These are phyloP conservation scores for Onchidella celtica DNA, from an alignment of 2,888 invertebrate genomes.

Conservation along the genomic window DNA sequence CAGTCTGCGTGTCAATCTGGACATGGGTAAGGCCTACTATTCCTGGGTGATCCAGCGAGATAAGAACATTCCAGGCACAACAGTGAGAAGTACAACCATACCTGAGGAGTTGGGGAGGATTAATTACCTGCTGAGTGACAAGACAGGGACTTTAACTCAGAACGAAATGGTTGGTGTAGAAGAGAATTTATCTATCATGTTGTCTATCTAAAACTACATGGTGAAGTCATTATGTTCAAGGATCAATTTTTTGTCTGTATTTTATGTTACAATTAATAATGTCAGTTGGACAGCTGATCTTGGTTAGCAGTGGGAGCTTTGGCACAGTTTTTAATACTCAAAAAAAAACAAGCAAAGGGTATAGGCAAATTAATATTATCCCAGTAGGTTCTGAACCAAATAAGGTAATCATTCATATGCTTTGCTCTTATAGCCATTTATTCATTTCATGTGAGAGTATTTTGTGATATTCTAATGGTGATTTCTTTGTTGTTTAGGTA, in stretches of 20 bases:
- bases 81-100: slow-evolving; percentile 98
- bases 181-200: too few relatives aligned
- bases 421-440: neutral
- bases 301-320: too few relatives aligned
- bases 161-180: slow-evolving; percentile 94
- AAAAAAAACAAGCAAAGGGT: too few relatives aligned
- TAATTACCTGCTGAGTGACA: slow-evolving; percentile 97
- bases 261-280: too few relatives aligned
- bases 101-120: slow-evolving; percentile 98
- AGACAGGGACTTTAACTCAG: slow-evolving; percentile 98
- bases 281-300: too few relatives aligned
- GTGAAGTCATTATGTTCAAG: too few relatives aligned
- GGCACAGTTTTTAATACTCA: too few relatives aligned
- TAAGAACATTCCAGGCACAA: slow-evolving; percentile 94
- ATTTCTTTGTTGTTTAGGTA: slow-evolving; percentile 79
- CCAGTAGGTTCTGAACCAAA: neutral
- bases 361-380: too few relatives aligned
- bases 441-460: neutral
- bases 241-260: too few relatives aligned
- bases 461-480: neutral
- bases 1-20: slow-evolving; percentile 97
- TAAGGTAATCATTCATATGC: neutral
- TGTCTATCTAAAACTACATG: too few relatives aligned
- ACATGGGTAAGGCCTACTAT: slow-evolving; percentile 99
- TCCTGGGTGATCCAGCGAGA: slow-evolving; percentile 98